Base-by-base conservation (phyloP, 2,888 invertebrate species). In the Pristionchus fissidentatus region DNA sequence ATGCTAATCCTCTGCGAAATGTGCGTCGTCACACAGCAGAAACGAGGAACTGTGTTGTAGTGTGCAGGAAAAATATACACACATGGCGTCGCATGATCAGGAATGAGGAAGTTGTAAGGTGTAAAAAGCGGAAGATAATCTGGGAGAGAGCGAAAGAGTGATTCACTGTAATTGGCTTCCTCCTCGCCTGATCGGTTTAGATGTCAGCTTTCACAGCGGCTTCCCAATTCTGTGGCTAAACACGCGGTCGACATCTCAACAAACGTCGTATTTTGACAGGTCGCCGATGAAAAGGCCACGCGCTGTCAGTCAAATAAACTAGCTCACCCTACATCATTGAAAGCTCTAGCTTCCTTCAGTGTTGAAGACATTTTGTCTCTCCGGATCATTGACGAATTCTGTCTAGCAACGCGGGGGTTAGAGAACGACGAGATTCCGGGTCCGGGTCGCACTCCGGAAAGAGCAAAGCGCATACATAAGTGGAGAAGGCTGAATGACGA, bases 371-470 rank as follows among this genome's bases (percentile, higher is more conserved):
- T 70, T 70, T 70, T 41, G 70, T 70, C 41, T 43, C 60, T 32
- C n/a, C 70, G 43, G 43, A 13, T 66, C 66, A 66, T 22, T 35
- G 66, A 3, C n/a, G 70, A 41, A 70, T 70, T 43, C 38, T 29
- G n/a, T 29, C 57, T 32, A 62, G 62, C 22, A 3, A 35, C 13
- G 70, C 26, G 70, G 70, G 70, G 70, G 70, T 70, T 41, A 26
- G 22, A 26, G 26, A 43, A 15, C 38, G 43, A n/a, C 26, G n/a
- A 38, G 22, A 8, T 70, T 70, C 70, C 70, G 70, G 70, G 70
- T 70, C 70, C 70, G 70, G 70, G 70, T 70, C 38, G 57, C n/a
- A 10, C 38, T 70, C n/a, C n/a, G n/a, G n/a, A n/a, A n/a, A n/a
- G n/a, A n/a, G n/a, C n/a, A n/a, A n/a, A n/a, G n/a, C n/a, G 70